These are phyloP conservation scores for Scaptomyza graminum DNA, from an alignment of 1,140 invertebrate genomes.

Conservation along the genomic window DNA sequence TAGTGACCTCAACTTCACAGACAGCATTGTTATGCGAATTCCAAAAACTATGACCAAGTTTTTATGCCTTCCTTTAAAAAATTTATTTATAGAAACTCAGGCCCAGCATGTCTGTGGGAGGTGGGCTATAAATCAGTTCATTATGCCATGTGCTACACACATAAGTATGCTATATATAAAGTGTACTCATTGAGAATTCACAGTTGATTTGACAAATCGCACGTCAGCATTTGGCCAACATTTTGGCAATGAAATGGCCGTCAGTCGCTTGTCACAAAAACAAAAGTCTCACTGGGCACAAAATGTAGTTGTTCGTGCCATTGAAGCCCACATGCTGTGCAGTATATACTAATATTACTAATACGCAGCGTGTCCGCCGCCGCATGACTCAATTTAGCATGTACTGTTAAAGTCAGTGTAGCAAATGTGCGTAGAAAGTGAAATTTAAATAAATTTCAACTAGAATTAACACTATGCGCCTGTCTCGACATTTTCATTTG, in stretches of 20 bases:
- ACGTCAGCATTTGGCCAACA: constrained; percentile 45
- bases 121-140: constrained; percentile 60
- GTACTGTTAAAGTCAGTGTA: constrained; percentile 7
- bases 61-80: constrained; percentile 2
- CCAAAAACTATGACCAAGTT: constrained; percentile 18
- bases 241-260: constrained; percentile 44
- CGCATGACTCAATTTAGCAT: constrained; percentile 48
- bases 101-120: constrained; percentile 35
- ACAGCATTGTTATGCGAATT: not conserved
- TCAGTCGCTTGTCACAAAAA: constrained; percentile 54
- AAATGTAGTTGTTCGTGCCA: constrained; percentile 12
- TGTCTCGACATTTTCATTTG: constrained; percentile 38
- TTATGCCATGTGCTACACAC: constrained; percentile 16
- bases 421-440: constrained; percentile 45
- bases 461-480: constrained; percentile 19
- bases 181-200: constrained; percentile 23
- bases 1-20: not conserved
- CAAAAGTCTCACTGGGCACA: constrained; percentile 32
- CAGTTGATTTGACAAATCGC: constrained; percentile 60
- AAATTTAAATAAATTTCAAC: constrained; percentile 48
- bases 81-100: constrained; percentile 34
- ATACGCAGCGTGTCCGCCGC: constrained; percentile 52
- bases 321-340: constrained; percentile 13
- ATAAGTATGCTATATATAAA: constrained; percentile 30
- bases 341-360: constrained; percentile 47